These are phyloP conservation scores for Drosophila subobscura DNA, from an alignment of 1,140 invertebrate species.

Conservation along the genomic window DNA sequence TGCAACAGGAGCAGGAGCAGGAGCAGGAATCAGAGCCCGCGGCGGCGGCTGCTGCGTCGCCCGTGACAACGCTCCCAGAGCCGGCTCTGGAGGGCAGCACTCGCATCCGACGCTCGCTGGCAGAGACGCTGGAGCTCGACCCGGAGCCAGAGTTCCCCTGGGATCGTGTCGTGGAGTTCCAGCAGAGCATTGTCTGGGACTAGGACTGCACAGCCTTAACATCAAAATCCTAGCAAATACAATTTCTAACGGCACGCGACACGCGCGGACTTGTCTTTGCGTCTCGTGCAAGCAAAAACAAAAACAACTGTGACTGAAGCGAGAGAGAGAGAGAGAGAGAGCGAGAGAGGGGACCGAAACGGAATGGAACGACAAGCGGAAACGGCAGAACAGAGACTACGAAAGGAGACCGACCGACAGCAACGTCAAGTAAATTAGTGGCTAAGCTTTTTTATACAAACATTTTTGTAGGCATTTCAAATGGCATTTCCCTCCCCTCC, in stretches of 20 bases:
- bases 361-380: neutral
- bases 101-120: slow-evolving; percentile 57
- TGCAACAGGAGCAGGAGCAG: slow-evolving; percentile 24
- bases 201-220: slow-evolving; percentile 14
- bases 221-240: slow-evolving; percentile 55
- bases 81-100: slow-evolving; percentile 12
- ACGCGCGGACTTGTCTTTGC: slow-evolving; percentile 33
- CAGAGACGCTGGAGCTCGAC: slow-evolving; percentile 48
- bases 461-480: slow-evolving; percentile 67
- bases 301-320: slow-evolving; percentile 76
- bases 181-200: slow-evolving; percentile 78
- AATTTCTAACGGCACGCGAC: slow-evolving; percentile 55
- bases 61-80: slow-evolving; percentile 38
- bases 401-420: too few relatives aligned
- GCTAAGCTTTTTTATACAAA: slow-evolving; percentile 45
- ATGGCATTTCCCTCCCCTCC: slow-evolving; percentile 59
- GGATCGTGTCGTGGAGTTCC: slow-evolving; percentile 78
- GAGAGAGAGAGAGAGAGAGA: slow-evolving; percentile 8
- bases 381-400: slow-evolving; percentile 41
- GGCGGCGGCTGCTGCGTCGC: slow-evolving; percentile 6
- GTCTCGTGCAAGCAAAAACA: slow-evolving; percentile 16
- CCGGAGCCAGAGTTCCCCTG: slow-evolving; percentile 77
- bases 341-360: slow-evolving; percentile 3
- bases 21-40: slow-evolving; percentile 44
- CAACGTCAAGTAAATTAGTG: slow-evolving; percentile 53